Evolutionary conservation across 35 echinoderm and acorn worm genomes (phyloP), one percentile per base, ranked within the genome.

Genomic region (Ptychodera flava): DNA sequence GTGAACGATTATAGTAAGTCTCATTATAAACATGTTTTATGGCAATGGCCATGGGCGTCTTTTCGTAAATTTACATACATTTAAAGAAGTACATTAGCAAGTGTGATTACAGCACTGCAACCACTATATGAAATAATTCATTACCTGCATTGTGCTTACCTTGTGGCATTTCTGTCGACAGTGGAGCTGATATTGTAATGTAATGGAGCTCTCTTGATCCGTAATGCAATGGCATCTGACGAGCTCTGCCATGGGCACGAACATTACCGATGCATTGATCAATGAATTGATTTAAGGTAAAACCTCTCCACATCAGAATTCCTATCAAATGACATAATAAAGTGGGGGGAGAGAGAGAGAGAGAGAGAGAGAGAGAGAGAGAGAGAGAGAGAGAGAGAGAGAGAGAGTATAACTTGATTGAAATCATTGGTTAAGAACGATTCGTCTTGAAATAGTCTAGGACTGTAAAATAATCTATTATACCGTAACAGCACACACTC

Each of bases 101-200:
- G 22, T 6, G 45, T 12, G 22, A 22, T 64, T 64, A 64, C 45
- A 12, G 6, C 45, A 64, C 6, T 6, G 45, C 45, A 64, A 6
- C 45, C 22, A 22, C 6, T 12, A 64, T 64, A 64, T 64, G 6
- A 64, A 64, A 64, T 64, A 64, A 64, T 64, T 22, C 22, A 12
- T 64, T 64, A 64, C 6, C 6, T 64, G 45, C n/a, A n/a, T n/a
- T 64, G 45, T 6, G 16, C 95, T 90, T 94, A 99, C 96, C 96
- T 90, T 99, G 96, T 0, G 96, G 96, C 96, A 99, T 99, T 86
- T 99, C 92, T 31, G 96, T 99, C 78, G 96, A 92, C 27, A 99
- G 85, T 15, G 96, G 96, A 52, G 96, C 94, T 82, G 96, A 99
- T 33, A 99, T 99, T 31, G 96, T 92, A 31, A 90, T 81, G 36